Base-by-base conservation (phyloP, 2,888 invertebrate genomes). In the Chloroclystis v-ata region DNA sequence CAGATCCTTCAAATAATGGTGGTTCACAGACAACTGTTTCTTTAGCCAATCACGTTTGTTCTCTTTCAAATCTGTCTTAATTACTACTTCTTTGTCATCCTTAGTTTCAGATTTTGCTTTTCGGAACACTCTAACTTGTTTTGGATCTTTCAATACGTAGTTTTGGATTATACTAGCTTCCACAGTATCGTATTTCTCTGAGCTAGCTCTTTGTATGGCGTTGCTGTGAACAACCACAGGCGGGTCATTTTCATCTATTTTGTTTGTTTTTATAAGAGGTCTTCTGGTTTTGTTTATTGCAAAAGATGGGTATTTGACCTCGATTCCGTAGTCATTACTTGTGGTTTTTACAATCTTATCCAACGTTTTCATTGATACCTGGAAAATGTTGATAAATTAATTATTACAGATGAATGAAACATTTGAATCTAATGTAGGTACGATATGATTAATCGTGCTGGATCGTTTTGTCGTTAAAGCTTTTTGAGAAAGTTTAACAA, bases 1-100 rank as follows among this genome's bases (percentile, higher is more conserved):
- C 46, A 93, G 87, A 63, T 93, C 91, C 72, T 91, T 92, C 49
- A 94, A 89, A 67, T 94, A 94, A 63, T 93, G 91, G 45, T 92
- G 92, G 63, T 91, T 89, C 1, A 90, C 88, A 11, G 89, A 87
- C 37, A 87, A 49, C 52, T 86, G 87, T 54, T 86, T 87, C 59
- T 82, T 87, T 1, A 87, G 54, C 87, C 87, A 87, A 54, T 86
- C 87, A 26, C 81, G 72, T 53, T 71, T 79, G 45, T 83, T 85
- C 44, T 79, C 84, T 50, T 81, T 85, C 29, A 75, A 78, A 28
- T 84, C 82, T 47, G 80, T 83, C 52, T 85, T 85, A 11, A 75
- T 33, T 33, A n/a, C 43, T 1, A 79, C 49, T 12, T 70, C 90
- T 80, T 72, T 76, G 8, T 70, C 74, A 28, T 78, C 76, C 54